phyloP scores from a whole-genome alignment of 2,113 vertebrate species.

The Ameiurus melas region DNA sequence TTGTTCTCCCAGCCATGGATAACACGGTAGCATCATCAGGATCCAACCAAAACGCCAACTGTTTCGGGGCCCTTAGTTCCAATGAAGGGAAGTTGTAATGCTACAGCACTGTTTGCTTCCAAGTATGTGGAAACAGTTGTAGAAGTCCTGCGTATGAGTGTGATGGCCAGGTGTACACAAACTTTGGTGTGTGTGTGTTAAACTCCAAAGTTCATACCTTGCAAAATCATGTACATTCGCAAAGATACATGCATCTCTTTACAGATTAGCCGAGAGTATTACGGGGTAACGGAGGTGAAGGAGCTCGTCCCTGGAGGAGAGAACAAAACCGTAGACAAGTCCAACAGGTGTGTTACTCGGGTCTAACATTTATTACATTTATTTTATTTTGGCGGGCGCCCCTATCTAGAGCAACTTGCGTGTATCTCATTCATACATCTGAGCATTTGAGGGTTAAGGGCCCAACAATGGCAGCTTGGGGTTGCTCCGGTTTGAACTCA shows the following conservation, averaged over 20 bases:
- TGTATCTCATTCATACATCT: no score
- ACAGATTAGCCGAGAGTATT: slow-evolving; percentile 93
- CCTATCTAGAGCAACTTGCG: no score
- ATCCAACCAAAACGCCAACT: not conserved
- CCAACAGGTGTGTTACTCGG: slow-evolving; percentile 81
- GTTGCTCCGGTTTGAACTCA: no score
- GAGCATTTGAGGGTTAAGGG: no score
- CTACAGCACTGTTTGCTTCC: not conserved
- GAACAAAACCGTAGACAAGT: slow-evolving; percentile 79
- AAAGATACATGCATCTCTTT: not conserved
- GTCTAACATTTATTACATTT: no score
- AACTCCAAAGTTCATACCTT: not conserved
- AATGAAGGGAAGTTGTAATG: not conserved
- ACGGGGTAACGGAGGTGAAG: slow-evolving; percentile 88
- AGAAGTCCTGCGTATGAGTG: not conserved
- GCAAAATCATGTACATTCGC: not conserved
- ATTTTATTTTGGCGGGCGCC: no score
- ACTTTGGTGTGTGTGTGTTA: not conserved
- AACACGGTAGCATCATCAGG: not conserved
- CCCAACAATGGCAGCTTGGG: no score
- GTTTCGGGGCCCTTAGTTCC: not conserved
- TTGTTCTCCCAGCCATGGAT: not conserved
- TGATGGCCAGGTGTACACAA: not conserved
- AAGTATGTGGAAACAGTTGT: not conserved
- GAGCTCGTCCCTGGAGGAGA: slow-evolving; percentile 88